A percentile compares a stretch with the other conserved stretches of the same genome.
phyloP scores from a whole-genome alignment of 2,888 invertebrate species.

The Amphipyra berbera region DNA sequence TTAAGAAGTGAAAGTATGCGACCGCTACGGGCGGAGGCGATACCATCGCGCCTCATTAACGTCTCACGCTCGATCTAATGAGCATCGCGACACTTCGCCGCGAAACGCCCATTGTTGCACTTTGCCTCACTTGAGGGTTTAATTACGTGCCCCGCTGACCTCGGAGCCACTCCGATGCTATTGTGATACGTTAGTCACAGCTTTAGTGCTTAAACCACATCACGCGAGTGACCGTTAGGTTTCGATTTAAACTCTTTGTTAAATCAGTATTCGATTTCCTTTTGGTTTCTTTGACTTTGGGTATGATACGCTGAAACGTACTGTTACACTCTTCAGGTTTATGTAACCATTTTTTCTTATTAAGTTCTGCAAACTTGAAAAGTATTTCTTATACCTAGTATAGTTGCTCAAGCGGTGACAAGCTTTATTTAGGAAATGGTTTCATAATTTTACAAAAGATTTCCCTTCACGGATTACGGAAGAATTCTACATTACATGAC shows the following conservation, averaged over 20 bases:
- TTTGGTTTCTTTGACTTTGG: neutral
- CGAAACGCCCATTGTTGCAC: constrained; percentile 64
- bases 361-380: no score
- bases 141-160: constrained; percentile 65
- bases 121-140: constrained; percentile 64
- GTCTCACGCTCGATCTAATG: constrained; percentile 80
- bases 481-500: neutral
- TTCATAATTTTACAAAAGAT: neutral
- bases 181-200: constrained; percentile 41
- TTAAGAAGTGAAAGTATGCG: constrained; percentile 82
- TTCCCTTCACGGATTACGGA: no score
- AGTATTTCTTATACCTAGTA: no score
- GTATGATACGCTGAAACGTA: no score
- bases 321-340: no score
- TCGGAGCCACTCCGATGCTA: constrained; percentile 36
- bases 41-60: constrained; percentile 83
- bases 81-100: constrained; percentile 75
- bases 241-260: constrained; percentile 21
- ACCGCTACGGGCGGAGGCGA: constrained; percentile 64
- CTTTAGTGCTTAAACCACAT: constrained; percentile 31
- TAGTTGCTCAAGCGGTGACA: no score
- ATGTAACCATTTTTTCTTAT: no score
- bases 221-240: constrained; percentile 27
- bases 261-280: neutral
- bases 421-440: no score